These are phyloP conservation scores for Hipposideros armiger DNA, from an alignment of 2,113 vertebrate species.

Conservation along the genomic window DNA sequence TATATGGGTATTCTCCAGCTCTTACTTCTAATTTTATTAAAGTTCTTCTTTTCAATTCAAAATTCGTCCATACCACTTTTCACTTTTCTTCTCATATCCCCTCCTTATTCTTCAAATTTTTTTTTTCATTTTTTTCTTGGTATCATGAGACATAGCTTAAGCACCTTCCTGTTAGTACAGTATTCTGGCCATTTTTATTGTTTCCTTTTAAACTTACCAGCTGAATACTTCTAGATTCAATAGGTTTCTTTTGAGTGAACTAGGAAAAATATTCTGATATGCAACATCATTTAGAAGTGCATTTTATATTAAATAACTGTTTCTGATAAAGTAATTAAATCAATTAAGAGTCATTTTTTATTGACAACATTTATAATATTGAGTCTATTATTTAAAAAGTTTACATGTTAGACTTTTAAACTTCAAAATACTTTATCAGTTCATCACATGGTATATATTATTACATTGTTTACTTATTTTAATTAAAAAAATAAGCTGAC, in stretches of 20 bases:
- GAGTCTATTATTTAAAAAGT: not conserved
- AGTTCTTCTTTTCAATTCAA: slow-evolving; percentile 15
- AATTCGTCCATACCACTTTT: not conserved
- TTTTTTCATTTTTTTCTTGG: not conserved
- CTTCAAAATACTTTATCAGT: not conserved
- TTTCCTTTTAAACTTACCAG: slow-evolving; percentile 44
- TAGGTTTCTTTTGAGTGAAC: not conserved
- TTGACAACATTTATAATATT: not conserved
- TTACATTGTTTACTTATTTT: not conserved
- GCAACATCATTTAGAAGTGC: not conserved
- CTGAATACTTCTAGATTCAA: not conserved
- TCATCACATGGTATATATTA: not conserved
- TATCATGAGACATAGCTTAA: slow-evolving; percentile 3
- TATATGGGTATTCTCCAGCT: not conserved
- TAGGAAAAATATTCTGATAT: slow-evolving; percentile 46
- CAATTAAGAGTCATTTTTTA: slow-evolving; percentile 1
- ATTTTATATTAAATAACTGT: slow-evolving; percentile 45
- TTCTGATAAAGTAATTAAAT: not conserved
- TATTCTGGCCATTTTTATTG: not conserved
- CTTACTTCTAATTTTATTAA: slow-evolving; percentile 4
- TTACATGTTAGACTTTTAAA: slow-evolving; percentile 19
- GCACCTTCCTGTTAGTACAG: not conserved
- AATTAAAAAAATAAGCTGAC: slow-evolving; percentile 14
- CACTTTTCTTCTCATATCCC: not conserved
- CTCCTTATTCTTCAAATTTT: not conserved